A percentile compares a stretch with the other conserved stretches of the same genome.
Conservation (phyloP, 2,888 invertebrate species). For the Cataglyphis albicans region DNA sequence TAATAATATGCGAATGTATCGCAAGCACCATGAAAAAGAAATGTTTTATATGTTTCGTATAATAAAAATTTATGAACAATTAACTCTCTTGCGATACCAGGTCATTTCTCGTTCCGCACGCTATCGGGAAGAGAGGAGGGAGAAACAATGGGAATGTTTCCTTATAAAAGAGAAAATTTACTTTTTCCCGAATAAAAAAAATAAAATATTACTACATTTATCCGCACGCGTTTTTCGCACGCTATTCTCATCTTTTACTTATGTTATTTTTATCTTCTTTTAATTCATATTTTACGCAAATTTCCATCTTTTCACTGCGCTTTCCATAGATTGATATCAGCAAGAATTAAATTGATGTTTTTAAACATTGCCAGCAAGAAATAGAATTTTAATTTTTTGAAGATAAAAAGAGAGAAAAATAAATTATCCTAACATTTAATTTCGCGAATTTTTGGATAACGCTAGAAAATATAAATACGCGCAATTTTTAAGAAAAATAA, state of each 20-base stretch:
- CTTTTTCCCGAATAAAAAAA: not conserved
- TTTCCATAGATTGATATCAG: not conserved
- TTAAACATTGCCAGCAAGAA: not conserved
- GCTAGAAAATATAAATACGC: too few species aligned
- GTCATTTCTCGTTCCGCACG: not conserved
- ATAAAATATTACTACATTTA: not conserved
- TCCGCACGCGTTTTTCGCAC: not conserved
- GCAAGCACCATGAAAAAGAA: not conserved
- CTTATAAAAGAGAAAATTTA: not conserved
- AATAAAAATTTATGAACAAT: not conserved
- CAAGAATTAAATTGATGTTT: not conserved
- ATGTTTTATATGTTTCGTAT: not conserved
- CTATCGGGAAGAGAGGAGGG: not conserved
- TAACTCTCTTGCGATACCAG: not conserved
- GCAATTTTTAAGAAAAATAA: not conserved
- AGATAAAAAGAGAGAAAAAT: not conserved
- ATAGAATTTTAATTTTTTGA: not conserved
- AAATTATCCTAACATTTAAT: not conserved
- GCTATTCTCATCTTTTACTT: not conserved
- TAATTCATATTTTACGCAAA: not conserved
- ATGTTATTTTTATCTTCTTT: not conserved
- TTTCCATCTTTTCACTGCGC: not conserved
- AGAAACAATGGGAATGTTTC: not conserved
- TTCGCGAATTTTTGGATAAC: not conserved
- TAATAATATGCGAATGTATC: not conserved